Base-by-base conservation (phyloP, 1,140 invertebrate genomes). In the Glossosoma conforme region DNA sequence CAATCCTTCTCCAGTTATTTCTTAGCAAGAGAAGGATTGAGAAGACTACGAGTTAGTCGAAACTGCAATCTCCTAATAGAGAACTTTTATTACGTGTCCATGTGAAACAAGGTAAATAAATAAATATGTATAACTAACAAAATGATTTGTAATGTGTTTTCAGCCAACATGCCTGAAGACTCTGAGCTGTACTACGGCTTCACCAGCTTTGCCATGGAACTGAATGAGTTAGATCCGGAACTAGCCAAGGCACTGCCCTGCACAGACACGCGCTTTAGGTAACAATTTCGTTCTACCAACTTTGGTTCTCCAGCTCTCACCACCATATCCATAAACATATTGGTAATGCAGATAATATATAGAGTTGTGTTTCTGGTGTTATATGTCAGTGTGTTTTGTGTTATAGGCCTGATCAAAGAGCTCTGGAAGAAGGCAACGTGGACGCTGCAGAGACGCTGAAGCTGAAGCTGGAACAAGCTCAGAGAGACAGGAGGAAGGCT, bases 131-230 rank as follows among this genome's bases (percentile, higher is more conserved):
- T n/a, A n/a, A n/a, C n/a, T n/a, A n/a, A n/a, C n/a, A n/a, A n/a
- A n/a, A n/a, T n/a, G n/a, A n/a, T n/a, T n/a, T n/a, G n/a, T n/a
- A n/a, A n/a, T n/a, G n/a, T n/a, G n/a, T 28, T 50, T 54, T 1
- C 61, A 83, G 84, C 85, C 36, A 80, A 84, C 4, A 84, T 91
- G 80, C 87, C 89, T 1, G 84, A 86, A 43, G 84, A 91, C 58
- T 81, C 84, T 70, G 83, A 89, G 63, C 61, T 83, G 25, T 91
- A 90, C 68, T 92, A 91, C 68, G 89, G 89, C 1, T 91, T 92
- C 69, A 89, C 87, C 4, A 68, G 84, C 44, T 91, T 91, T 75
- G 88, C 89, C 3, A 87, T 91, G 64, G 87, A 91, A 68, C 71
- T 92, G 15, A 91, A 92, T 70, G 89, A 93, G 65, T 60, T 89